These are phyloP conservation scores for Nebria salina DNA, from an alignment of 2,888 invertebrate genomes.

Conservation along the genomic window DNA sequence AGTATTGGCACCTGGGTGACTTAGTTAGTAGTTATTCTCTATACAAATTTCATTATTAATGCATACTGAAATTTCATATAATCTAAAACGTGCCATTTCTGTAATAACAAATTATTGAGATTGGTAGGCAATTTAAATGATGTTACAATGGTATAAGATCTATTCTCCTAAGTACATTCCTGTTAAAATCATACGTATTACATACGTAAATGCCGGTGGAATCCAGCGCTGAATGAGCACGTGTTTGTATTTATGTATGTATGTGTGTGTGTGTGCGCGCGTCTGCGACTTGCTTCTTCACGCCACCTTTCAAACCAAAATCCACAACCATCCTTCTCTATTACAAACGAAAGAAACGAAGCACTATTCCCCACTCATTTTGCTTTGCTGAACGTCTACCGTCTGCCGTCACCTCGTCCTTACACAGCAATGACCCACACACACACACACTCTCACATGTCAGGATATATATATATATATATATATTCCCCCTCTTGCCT, in stretches of 20 bases:
- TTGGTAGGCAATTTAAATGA: no score
- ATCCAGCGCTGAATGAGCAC: slow-evolving; percentile 2
- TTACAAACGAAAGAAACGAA: background rate
- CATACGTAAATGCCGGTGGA: slow-evolving; percentile 13
- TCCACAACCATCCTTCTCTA: background rate
- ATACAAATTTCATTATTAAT: no score
- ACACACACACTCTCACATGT: slow-evolving; percentile 17
- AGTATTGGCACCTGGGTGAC: no score
- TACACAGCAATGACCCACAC: slow-evolving; percentile 21
- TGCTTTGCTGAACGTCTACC: background rate
- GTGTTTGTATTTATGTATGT: no score
- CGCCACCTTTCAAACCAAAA: slow-evolving; percentile 2
- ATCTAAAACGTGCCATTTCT: no score
- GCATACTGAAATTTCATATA: no score
- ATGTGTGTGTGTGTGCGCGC: background rate
- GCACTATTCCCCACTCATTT: background rate
- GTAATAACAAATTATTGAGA: no score
- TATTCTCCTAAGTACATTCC: background rate
- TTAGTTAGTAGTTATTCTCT: no score
- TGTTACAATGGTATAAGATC: background rate
- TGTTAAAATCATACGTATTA: background rate
- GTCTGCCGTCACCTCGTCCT: slow-evolving; percentile 15
- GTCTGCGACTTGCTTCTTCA: slow-evolving; percentile 20
- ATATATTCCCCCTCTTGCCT: background rate
- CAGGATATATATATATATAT: slow-evolving; percentile 11